These are phyloP conservation scores for Montipora cactus DNA, from an alignment of 64 coral and sea anemone species.

Conservation along the genomic window DNA sequence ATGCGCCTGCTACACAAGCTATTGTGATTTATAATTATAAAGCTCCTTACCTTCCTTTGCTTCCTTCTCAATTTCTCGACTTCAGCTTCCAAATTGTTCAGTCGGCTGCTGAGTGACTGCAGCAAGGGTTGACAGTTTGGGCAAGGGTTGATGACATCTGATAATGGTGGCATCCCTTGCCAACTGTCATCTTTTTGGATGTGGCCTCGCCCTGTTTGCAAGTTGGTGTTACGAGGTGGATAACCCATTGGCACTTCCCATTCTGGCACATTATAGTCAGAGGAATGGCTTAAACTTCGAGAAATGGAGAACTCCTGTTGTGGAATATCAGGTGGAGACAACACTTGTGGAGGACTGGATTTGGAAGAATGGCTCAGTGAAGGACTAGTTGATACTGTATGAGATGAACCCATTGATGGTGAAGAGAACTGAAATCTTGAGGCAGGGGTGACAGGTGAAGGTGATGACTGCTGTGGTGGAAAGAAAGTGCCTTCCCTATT, in stretches of 20 bases:
- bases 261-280: slow-evolving; percentile 15
- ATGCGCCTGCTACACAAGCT: too few relatives aligned
- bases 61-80: too few relatives aligned
- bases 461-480: slow-evolving; percentile 1
- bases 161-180: neutral
- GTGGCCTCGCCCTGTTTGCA: neutral
- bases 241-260: too few relatives aligned
- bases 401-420: neutral
- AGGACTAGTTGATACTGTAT: neutral
- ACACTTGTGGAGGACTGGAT: slow-evolving; percentile 12
- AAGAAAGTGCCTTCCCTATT: slow-evolving; percentile 16
- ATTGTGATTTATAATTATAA: too few relatives aligned
- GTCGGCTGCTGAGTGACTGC: too few relatives aligned
- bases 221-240: neutral
- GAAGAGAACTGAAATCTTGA: slow-evolving; percentile 11
- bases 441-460: slow-evolving; percentile 2
- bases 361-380: neutral
- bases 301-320: slow-evolving; percentile 4
- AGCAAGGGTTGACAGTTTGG: too few relatives aligned
- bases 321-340: slow-evolving; percentile 20
- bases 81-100: too few relatives aligned
- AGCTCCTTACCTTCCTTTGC: too few relatives aligned
- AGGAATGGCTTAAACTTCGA: neutral
- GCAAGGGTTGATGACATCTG: too few relatives aligned
- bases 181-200: neutral